Conservation (phyloP, 2,888 invertebrate genomes). For the Rugalucina vietnamica region DNA sequence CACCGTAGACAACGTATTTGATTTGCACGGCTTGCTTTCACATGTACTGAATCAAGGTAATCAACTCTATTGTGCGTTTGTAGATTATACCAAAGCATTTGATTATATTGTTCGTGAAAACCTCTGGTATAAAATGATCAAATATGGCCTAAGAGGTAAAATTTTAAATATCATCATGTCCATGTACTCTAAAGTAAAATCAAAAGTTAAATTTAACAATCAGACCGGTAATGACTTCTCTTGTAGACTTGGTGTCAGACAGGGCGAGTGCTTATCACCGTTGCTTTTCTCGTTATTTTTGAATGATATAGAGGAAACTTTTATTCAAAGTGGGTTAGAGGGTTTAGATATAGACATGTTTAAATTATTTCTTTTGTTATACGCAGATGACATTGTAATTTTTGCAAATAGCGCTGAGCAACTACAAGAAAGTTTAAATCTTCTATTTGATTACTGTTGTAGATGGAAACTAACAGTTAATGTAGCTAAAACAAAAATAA, state of each 20-base stretch:
- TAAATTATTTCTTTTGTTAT: not conserved
- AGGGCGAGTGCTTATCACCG: constrained; percentile 19
- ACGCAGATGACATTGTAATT: not conserved
- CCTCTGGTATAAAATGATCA: no score
- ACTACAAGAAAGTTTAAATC: not conserved
- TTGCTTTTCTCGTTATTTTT: constrained; percentile 10
- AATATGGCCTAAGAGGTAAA: no score
- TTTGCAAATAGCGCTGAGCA: not conserved
- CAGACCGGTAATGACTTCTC: not conserved
- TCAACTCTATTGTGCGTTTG: no score
- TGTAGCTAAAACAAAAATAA: constrained; percentile 5
- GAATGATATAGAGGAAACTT: constrained; percentile 11
- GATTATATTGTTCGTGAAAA: no score
- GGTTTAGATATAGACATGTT: constrained; percentile 6
- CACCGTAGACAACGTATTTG: no score
- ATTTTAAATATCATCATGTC: no score
- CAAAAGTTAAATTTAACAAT: not conserved
- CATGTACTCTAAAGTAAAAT: no score
- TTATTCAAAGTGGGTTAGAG: not conserved
- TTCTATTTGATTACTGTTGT: constrained; percentile 1
- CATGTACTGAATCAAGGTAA: no score
- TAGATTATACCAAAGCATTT: no score
- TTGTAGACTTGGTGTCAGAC: constrained; percentile 8
- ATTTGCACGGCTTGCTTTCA: no score
- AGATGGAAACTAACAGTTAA: constrained; percentile 5